A percentile compares a stretch with the other conserved stretches of the same genome.
These are phyloP conservation scores for Eupeodes latifasciatus DNA, from an alignment of 2,888 invertebrate species.

Conservation along the genomic window DNA sequence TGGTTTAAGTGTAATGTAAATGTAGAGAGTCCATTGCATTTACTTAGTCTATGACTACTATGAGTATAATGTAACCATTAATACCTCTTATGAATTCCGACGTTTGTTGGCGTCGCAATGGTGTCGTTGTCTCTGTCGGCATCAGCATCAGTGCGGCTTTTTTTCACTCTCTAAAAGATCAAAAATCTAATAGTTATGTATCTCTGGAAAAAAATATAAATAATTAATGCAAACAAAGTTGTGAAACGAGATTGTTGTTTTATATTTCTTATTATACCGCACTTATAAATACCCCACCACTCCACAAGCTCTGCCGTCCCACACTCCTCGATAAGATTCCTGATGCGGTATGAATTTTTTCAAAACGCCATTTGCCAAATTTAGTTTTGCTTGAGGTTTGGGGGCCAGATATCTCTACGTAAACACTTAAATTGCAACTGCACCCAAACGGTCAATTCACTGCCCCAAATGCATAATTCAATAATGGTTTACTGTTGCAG, in stretches of 20 bases:
- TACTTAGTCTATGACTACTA: neutral
- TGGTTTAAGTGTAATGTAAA: constrained; percentile 12
- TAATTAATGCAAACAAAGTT: constrained; percentile 36
- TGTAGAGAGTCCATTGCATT: constrained; percentile 10
- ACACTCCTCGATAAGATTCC: neutral
- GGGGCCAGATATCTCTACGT: constrained; percentile 28
- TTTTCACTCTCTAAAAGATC: constrained; percentile 11
- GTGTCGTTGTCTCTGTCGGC: constrained; percentile 4
- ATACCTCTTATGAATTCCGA: constrained; percentile 9
- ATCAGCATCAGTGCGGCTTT: constrained; percentile 3
- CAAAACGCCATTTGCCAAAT: constrained; percentile 31
- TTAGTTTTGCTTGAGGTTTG: constrained; percentile 22
- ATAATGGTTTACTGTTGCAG: constrained; percentile 47
- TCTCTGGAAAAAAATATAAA: neutral
- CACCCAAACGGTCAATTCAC: constrained; percentile 53
- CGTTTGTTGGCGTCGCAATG: neutral
- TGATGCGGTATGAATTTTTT: constrained; percentile 3
- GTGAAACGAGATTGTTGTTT: constrained; percentile 20
- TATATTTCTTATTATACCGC: neutral
- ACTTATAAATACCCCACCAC: no score
- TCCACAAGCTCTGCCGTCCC: neutral
- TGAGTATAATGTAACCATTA: neutral
- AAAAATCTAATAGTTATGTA: neutral
- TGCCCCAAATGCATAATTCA: constrained; percentile 71
- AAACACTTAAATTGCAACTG: constrained; percentile 3